Evolutionary conservation across 2,888 invertebrate species (phyloP), one percentile per base, ranked within the genome.

Genomic region (Leucophenga maculata): DNA sequence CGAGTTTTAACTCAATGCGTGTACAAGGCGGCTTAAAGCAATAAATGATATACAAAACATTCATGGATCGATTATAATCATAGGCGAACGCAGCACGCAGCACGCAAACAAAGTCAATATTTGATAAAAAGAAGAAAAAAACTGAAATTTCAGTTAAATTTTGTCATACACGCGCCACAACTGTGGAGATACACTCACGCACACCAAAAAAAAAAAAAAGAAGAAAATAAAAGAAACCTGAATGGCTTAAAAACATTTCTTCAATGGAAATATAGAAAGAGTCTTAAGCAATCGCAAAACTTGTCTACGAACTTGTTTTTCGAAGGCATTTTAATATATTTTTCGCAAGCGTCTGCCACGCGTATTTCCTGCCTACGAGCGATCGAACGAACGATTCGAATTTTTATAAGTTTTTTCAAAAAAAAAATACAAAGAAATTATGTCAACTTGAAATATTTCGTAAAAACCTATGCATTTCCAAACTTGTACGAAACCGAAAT

Each of bases 351-450:
- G 13, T 50, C 3, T 2, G 3, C 50, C 16, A n/a, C 18, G 18
- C 50, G 50, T 16, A 50, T 50, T 16, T 16, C 39, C 39, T 57
- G 11, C n/a, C 60, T 16, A 60, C 57, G 31, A 57, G n/a, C n/a
- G n/a, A 14, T 54, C 31, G 39, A 59, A 59, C 8, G 26, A 14
- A 46, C 16, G 18, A 32, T 13, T 16, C 18, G 31, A 20, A 22
- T 26, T 54, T 60, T 50, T n/a, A 54, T 50, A 9, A 69, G n/a
- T n/a, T n/a, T n/a, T n/a, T n/a, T n/a, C n/a, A 46, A 26, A 44
- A 68, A 57, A 66, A 32, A 66, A 72, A 82, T 73, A 69, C 46
- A 59, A 74, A 72, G 64, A 75, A 74, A 75, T 74, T 75, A 79
- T 79, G 77, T 80, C 81, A 81, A 75, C 52, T 60, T 39, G 13